Evolutionary conservation across 2,888 invertebrate species (phyloP).

Genomic region (Caradrina kadenii): DNA sequence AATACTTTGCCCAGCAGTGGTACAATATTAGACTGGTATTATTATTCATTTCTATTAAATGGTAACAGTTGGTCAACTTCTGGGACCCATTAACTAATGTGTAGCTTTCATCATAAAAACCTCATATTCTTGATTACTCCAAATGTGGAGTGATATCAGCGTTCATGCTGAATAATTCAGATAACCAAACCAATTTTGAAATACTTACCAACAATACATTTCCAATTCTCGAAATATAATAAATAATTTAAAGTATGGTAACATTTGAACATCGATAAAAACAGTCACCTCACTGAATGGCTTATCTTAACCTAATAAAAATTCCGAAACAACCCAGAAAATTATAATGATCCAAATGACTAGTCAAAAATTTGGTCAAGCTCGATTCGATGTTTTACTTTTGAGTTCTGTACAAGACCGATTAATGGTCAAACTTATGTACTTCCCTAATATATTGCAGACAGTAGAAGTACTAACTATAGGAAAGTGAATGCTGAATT

Average conservation of each 20-base stretch:
- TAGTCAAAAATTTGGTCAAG: conserved; percentile 73
- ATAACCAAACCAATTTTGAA: conserved; percentile 9
- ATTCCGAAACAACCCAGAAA: conserved; percentile 83
- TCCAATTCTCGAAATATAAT: conserved; percentile 15
- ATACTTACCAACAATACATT: conserved; percentile 27
- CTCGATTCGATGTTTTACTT: conserved; percentile 7
- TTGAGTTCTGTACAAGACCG: conserved; percentile 58
- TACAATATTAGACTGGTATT: too few species aligned
- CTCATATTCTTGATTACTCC: not conserved
- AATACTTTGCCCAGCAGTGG: too few species aligned
- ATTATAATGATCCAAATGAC: conserved; percentile 85
- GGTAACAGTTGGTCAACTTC: not conserved
- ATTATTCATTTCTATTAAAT: too few species aligned
- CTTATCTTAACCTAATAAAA: conserved; percentile 81
- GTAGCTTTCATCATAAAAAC: not conserved
- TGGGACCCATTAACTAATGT: not conserved
- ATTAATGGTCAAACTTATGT: not conserved
- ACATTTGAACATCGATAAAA: conserved; percentile 43
- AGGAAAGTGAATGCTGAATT: not conserved
- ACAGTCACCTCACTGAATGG: conserved; percentile 65
- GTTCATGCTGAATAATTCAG: conserved; percentile 43
- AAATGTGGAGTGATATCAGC: conserved; percentile 22
- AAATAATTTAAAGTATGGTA: conserved; percentile 39
- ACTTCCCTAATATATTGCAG: not conserved
- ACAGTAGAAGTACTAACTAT: too few species aligned